Conservation (phyloP, 2,797 vertebrate genomes). For the Myotis vivesi region DNA sequence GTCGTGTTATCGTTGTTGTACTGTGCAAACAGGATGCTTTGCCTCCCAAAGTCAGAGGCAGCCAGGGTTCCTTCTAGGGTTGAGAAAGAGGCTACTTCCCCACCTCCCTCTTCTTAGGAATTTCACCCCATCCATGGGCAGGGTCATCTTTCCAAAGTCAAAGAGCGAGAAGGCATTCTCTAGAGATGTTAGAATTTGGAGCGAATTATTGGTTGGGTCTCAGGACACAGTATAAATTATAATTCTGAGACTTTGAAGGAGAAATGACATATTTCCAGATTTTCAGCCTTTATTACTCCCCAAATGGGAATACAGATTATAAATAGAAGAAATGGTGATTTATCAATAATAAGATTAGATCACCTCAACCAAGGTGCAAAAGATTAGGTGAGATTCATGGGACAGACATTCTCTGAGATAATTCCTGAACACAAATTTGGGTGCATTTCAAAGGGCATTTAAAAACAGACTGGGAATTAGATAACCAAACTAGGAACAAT, state of each 20-base stretch:
- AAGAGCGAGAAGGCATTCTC: background rate
- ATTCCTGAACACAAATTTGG: constrained; percentile 3
- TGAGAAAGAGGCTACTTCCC: background rate
- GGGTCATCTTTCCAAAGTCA: background rate
- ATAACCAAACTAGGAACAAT: background rate
- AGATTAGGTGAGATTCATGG: background rate
- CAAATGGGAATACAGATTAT: background rate
- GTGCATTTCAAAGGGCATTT: background rate
- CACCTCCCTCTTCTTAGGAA: background rate
- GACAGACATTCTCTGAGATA: background rate
- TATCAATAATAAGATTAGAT: background rate
- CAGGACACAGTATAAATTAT: background rate
- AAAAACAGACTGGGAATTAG: background rate
- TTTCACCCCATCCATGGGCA: background rate
- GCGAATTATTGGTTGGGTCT: background rate
- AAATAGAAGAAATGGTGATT: background rate
- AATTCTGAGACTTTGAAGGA: background rate
- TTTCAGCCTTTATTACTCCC: background rate
- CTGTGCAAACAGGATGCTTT: background rate
- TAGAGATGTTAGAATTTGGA: background rate
- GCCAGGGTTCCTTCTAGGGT: background rate
- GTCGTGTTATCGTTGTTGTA: too few relatives aligned
- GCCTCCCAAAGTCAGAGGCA: background rate
- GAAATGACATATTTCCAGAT: background rate
- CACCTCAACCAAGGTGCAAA: background rate